Evolutionary conservation across 37 sponge, comb jelly and placozoan genomes (phyloP).

Genomic region (Amphimedon queenslandica): DNA sequence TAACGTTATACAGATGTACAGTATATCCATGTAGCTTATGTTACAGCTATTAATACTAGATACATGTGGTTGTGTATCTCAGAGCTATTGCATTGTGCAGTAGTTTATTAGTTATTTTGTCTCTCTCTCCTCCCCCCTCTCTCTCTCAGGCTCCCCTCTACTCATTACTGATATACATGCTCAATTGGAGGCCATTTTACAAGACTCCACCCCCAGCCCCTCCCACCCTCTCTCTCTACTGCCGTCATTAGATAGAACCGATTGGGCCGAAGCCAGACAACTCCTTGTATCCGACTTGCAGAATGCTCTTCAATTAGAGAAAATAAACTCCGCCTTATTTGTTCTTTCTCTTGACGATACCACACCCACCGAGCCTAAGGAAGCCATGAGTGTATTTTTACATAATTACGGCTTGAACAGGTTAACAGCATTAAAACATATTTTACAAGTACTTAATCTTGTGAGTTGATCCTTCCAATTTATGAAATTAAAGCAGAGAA

Average conservation of each 20-base stretch:
- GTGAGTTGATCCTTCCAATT: neutral
- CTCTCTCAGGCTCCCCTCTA: conserved; percentile 42
- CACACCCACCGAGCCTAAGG: conserved; percentile 3
- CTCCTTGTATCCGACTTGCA: conserved; percentile 43
- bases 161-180: conserved; percentile 23
- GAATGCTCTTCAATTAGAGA: conserved; percentile 44
- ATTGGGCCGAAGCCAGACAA: conserved; percentile 74
- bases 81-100: too few relatives aligned
- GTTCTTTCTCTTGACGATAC: conserved; percentile 88
- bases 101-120: too few relatives aligned
- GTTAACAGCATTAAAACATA: conserved; percentile 9
- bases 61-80: too few relatives aligned
- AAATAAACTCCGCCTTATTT: conserved; percentile 80
- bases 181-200: conserved; percentile 42
- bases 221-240: conserved; percentile 50
- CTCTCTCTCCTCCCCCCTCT: too few relatives aligned
- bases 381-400: conserved; percentile 53
- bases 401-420: conserved; percentile 86
- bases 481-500: too few relatives aligned
- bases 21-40: too few relatives aligned
- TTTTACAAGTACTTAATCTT: neutral
- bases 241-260: conserved; percentile 59
- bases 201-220: conserved; percentile 29
- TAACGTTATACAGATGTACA: too few relatives aligned
- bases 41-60: too few relatives aligned